A percentile compares a stretch with the other conserved stretches of the same genome.
These are phyloP conservation scores for Phallusia fumigata DNA, from an alignment of 23 tunicate species.

Conservation along the genomic window DNA sequence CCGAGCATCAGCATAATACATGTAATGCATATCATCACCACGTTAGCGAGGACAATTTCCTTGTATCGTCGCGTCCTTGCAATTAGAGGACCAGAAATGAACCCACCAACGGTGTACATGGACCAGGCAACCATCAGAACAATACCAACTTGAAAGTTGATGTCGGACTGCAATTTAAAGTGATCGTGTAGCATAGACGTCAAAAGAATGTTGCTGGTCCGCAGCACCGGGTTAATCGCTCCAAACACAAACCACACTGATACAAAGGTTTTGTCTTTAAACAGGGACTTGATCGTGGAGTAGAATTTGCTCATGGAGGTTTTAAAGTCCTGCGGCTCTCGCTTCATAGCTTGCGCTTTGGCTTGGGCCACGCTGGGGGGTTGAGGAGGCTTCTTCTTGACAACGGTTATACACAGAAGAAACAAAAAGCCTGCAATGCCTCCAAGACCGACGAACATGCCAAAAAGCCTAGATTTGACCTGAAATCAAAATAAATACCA, in stretches of 20 bases:
- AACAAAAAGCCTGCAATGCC: conserved; percentile 18
- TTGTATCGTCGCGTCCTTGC: conserved; percentile 35
- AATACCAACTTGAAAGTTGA: conserved; percentile 30
- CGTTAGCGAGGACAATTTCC: conserved; percentile 29
- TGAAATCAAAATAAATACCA: not conserved
- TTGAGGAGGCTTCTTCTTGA: conserved; percentile 33
- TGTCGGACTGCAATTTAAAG: conserved; percentile 5
- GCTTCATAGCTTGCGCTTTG: conserved; percentile 17
- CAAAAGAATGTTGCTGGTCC: conserved; percentile 52
- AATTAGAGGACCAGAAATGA: conserved; percentile 55
- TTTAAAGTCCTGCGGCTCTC: not conserved
- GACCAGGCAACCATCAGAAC: conserved; percentile 49
- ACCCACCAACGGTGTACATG: conserved; percentile 56
- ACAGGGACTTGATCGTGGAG: conserved; percentile 14
- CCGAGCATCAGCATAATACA: conserved; percentile 41
- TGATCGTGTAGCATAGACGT: conserved; percentile 29
- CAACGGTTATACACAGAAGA: not conserved
- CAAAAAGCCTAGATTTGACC: not conserved
- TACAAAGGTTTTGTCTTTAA: conserved; percentile 25
- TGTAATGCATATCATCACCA: conserved; percentile 14
- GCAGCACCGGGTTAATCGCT: conserved; percentile 45
- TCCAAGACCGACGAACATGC: conserved; percentile 31
- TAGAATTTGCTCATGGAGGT: conserved; percentile 13
- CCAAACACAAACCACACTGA: conserved; percentile 66
- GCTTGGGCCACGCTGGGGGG: conserved; percentile 66